phyloP scores from a whole-genome alignment of 1,140 invertebrate genomes.

The Cepaea nemoralis region DNA sequence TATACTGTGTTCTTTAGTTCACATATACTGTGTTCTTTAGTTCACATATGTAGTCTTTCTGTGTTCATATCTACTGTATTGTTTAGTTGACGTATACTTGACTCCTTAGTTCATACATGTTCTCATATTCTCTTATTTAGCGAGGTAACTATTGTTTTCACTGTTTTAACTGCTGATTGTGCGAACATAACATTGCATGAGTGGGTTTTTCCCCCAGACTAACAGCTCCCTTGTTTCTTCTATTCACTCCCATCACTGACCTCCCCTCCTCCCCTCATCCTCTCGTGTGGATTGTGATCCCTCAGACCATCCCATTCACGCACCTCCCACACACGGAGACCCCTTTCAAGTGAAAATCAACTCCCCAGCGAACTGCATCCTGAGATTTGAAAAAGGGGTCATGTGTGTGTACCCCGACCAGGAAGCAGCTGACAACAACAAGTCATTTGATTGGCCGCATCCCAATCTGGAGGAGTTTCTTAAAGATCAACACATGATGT shows the following conservation, averaged over 20 bases:
- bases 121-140: too few relatives aligned
- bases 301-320: conserved; percentile 64
- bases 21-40: too few relatives aligned
- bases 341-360: conserved; percentile 85
- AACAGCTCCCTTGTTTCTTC: neutral
- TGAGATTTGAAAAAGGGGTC: conserved; percentile 84
- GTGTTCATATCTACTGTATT: too few relatives aligned
- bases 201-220: neutral
- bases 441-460: conserved; percentile 82
- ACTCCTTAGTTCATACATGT: too few relatives aligned
- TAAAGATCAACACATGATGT: conserved; percentile 75
- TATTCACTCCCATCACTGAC: neutral
- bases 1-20: too few relatives aligned
- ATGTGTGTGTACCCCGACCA: conserved; percentile 84
- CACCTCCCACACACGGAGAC: conserved; percentile 78
- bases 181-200: neutral
- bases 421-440: conserved; percentile 75
- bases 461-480: conserved; percentile 77
- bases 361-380: conserved; percentile 79
- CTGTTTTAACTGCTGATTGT: too few relatives aligned
- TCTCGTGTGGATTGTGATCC: neutral
- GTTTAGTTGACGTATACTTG: too few relatives aligned
- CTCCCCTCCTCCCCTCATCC: neutral
- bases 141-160: too few relatives aligned
- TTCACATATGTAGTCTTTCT: too few relatives aligned